A percentile compares a stretch with the other conserved stretches of the same genome.
phyloP scores from a whole-genome alignment of 2,888 invertebrate genomes.

The Ophion obscuratus region DNA sequence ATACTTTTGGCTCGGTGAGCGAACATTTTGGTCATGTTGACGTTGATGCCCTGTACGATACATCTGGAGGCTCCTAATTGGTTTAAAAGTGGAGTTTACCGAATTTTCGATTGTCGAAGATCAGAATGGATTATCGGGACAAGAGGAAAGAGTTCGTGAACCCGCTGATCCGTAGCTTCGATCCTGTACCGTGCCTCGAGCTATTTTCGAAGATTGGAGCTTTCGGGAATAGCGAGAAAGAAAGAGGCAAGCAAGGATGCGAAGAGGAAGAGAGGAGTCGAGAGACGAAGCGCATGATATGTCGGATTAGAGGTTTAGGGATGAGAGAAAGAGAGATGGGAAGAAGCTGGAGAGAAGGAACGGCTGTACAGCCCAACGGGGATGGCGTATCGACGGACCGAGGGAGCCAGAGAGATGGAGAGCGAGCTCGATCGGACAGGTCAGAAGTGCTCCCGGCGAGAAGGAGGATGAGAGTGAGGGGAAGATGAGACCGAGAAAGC shows the following conservation, averaged over 20 bases:
- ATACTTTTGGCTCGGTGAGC: no score
- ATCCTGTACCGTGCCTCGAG: slow-evolving; percentile 24
- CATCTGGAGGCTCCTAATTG: background rate
- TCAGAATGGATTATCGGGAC: slow-evolving; percentile 34
- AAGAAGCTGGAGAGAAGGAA: background rate
- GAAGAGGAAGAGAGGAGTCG: background rate
- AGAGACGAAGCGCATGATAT: slow-evolving; percentile 8
- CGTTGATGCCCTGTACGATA: background rate
- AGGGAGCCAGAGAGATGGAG: slow-evolving; percentile 57
- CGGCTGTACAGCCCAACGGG: slow-evolving; percentile 41
- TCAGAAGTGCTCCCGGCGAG: slow-evolving; percentile 34
- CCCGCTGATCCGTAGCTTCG: slow-evolving; percentile 35
- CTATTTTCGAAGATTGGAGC: slow-evolving; percentile 37
- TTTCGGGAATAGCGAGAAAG: slow-evolving; percentile 21
- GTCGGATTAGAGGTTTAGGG: slow-evolving; percentile 42
- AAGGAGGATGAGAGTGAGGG: slow-evolving; percentile 26
- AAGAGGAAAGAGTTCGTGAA: slow-evolving; percentile 38
- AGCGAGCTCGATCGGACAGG: slow-evolving; percentile 61
- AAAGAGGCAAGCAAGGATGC: background rate
- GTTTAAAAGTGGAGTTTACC: slow-evolving; percentile 3
- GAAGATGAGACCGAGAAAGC: slow-evolving; percentile 40
- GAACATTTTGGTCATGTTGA: background rate
- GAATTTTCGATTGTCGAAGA: background rate
- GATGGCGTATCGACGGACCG: slow-evolving; percentile 55
- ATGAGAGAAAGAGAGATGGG: background rate